Conservation (phyloP, 2,888 invertebrate species). For the Eutolmus rufibarbis region DNA sequence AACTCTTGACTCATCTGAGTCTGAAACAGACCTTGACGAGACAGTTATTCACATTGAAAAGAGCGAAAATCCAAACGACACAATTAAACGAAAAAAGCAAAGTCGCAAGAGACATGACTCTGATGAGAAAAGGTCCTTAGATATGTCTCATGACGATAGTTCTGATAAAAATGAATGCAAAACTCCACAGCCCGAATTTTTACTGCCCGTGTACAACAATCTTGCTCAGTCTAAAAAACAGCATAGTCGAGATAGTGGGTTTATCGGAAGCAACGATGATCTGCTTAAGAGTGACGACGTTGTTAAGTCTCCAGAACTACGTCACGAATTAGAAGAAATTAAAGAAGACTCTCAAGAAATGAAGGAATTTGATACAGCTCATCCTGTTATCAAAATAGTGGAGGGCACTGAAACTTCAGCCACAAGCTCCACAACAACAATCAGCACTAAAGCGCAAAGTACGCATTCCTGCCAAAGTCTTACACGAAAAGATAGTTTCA, state of each 20-base stretch:
- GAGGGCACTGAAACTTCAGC: not conserved
- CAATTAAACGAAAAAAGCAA: constrained; percentile 82
- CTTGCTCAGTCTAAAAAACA: constrained; percentile 75
- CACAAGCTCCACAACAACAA: not conserved
- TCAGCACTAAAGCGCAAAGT: constrained; percentile 12
- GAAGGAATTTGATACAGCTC: constrained; percentile 24
- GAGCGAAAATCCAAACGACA: constrained; percentile 75
- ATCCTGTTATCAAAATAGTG: not conserved
- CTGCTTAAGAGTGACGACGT: constrained; percentile 69
- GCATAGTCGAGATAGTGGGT: constrained; percentile 87
- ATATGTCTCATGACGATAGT: constrained; percentile 65
- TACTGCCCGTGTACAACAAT: constrained; percentile 66
- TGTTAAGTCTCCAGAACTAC: constrained; percentile 48
- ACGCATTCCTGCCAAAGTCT: constrained; percentile 59
- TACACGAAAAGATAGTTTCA: constrained; percentile 87
- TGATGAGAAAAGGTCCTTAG: constrained; percentile 68
- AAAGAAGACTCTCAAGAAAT: constrained; percentile 66
- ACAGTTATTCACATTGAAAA: constrained; percentile 73
- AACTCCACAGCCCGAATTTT: constrained; percentile 74
- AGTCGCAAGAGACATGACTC: constrained; percentile 71
- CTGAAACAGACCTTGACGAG: constrained; percentile 72
- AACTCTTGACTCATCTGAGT: constrained; percentile 71
- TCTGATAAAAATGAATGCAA: constrained; percentile 69
- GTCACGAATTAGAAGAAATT: constrained; percentile 67
- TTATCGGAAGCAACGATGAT: constrained; percentile 88